A percentile compares a stretch with the other conserved stretches of the same genome.
phyloP scores from a whole-genome alignment of 1,140 invertebrate species.

The Leptopilina clavipes region DNA sequence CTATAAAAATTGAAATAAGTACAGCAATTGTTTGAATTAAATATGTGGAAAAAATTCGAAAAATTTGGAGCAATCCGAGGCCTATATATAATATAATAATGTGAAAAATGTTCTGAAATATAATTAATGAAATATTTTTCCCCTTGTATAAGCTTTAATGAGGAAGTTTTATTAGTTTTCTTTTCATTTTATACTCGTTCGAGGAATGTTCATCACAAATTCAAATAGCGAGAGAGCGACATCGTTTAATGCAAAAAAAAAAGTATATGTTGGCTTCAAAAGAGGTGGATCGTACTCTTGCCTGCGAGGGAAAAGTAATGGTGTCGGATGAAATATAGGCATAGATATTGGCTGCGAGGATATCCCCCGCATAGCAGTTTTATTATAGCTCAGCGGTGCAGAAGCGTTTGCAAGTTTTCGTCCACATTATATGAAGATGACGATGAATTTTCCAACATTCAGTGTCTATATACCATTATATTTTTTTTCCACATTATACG shows the following conservation, averaged over 20 bases:
- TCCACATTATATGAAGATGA: conserved; percentile 23
- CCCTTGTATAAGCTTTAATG: not conserved
- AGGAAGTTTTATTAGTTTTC: not conserved
- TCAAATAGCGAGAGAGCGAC: conserved; percentile 7
- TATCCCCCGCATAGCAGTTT: conserved; percentile 22
- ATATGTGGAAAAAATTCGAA: too few species aligned
- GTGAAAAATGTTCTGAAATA: not conserved
- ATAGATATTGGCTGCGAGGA: conserved; percentile 29
- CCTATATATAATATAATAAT: too few species aligned
- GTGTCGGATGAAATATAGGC: conserved; percentile 31
- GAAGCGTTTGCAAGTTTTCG: conserved; percentile 29
- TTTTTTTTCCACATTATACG: not conserved
- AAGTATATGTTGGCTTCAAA: conserved; percentile 26
- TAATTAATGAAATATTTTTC: not conserved
- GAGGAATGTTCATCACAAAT: conserved; percentile 21
- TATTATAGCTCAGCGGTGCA: conserved; percentile 30
- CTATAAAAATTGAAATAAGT: too few species aligned
- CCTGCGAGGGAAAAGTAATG: conserved; percentile 16
- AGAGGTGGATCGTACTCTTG: conserved; percentile 20
- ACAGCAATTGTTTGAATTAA: too few species aligned
- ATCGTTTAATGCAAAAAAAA: conserved; percentile 26
- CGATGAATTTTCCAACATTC: conserved; percentile 30
- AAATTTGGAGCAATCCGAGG: too few species aligned
- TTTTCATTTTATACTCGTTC: conserved; percentile 7
- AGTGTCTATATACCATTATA: conserved; percentile 1